These are phyloP conservation scores for Xenopus petersii DNA, from an alignment of 2,797 vertebrate genomes.

Conservation along the genomic window DNA sequence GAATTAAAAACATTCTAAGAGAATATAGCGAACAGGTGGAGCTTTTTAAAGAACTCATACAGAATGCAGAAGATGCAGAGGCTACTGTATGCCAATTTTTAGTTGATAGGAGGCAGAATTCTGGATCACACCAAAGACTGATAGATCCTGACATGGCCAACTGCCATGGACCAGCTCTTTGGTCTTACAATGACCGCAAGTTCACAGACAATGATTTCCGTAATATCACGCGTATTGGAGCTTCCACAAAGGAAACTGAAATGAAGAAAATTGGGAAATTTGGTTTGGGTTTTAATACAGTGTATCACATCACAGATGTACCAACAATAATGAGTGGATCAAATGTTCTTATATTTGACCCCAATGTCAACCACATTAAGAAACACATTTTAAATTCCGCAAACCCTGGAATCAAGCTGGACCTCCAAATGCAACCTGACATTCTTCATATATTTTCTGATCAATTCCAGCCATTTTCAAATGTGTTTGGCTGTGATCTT, in stretches of 20 bases:
- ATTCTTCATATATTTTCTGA: constrained; percentile 71
- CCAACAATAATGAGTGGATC: constrained; percentile 76
- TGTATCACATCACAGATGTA: constrained; percentile 81
- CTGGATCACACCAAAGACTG: constrained; percentile 64
- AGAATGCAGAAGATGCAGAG: constrained; percentile 83
- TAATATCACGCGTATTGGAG: constrained; percentile 75
- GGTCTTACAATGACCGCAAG: constrained; percentile 76
- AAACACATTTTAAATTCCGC: constrained; percentile 68
- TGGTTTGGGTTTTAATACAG: constrained; percentile 82
- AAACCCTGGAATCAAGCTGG: constrained; percentile 77
- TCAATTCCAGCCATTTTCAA: constrained; percentile 74
- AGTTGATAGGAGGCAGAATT: constrained; percentile 73
- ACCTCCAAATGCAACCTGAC: constrained; percentile 55
- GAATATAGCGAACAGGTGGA: constrained; percentile 79
- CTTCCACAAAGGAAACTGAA: constrained; percentile 75
- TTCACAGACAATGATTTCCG: constrained; percentile 74
- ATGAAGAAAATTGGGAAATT: constrained; percentile 77
- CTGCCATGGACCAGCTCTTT: constrained; percentile 82
- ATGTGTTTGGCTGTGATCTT: constrained; percentile 71
- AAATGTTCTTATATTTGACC: constrained; percentile 77
- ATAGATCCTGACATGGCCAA: constrained; percentile 75
- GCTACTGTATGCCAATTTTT: constrained; percentile 74
- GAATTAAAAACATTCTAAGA: constrained; percentile 79
- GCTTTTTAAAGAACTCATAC: constrained; percentile 82
- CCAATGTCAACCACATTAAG: constrained; percentile 78